A percentile compares a stretch with the other conserved stretches of the same genome.
Conservation (phyloP, 2,113 vertebrate species). For the Regulus satrapa region DNA sequence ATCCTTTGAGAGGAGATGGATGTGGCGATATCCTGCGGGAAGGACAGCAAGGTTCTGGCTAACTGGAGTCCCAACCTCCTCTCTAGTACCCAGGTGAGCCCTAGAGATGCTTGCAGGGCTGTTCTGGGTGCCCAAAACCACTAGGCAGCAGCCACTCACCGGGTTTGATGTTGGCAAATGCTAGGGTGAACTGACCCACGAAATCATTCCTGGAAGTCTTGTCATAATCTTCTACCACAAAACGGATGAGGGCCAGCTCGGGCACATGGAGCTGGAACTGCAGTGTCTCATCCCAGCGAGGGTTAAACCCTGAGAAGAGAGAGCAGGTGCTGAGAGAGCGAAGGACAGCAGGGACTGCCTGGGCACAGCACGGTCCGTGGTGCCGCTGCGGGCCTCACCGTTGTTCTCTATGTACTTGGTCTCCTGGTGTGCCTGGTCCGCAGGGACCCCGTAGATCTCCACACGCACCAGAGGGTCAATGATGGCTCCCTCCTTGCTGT, state of each 20-base stretch:
- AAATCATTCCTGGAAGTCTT: conserved; percentile 90
- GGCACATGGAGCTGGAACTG: conserved; percentile 84
- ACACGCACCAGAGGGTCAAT: conserved; percentile 91
- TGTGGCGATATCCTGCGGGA: conserved; percentile 89
- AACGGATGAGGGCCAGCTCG: conserved; percentile 86
- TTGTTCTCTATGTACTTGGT: conserved; percentile 94
- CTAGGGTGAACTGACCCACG: conserved; percentile 89
- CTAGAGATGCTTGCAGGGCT: not conserved
- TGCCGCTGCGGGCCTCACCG: conserved; percentile 63
- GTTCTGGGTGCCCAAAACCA: too few relatives aligned
- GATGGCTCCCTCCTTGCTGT: conserved; percentile 84
- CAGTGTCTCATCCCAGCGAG: conserved; percentile 85
- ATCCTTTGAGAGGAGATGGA: conserved; percentile 90
- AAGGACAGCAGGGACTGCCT: not conserved
- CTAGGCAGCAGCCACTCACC: conserved; percentile 71
- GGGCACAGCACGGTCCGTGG: not conserved
- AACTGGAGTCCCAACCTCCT: fast-evolving
- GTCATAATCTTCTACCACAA: conserved; percentile 93
- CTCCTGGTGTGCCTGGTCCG: conserved; percentile 83
- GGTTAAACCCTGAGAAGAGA: conserved; percentile 85
- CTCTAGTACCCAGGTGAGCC: not conserved
- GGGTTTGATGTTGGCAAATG: conserved; percentile 84
- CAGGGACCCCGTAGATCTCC: conserved; percentile 84
- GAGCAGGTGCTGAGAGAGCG: not conserved
- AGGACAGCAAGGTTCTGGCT: not conserved